These are phyloP conservation scores for Grammomys dolichurus DNA, from an alignment of 2,113 vertebrate genomes.

Conservation along the genomic window DNA sequence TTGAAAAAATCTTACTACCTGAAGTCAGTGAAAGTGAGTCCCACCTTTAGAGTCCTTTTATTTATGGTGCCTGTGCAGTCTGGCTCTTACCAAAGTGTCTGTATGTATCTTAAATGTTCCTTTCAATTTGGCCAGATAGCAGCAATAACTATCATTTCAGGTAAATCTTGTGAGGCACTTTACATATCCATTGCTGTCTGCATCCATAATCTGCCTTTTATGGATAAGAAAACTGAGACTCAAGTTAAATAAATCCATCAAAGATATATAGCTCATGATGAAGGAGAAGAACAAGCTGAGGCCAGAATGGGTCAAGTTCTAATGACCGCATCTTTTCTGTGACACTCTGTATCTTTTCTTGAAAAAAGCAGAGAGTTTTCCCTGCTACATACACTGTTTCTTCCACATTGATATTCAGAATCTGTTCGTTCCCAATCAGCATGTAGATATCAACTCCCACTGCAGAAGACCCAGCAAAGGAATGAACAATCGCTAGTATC, in stretches of 20 bases:
- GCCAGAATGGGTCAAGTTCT: not conserved
- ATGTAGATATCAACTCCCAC: not conserved
- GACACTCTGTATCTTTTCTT: not conserved
- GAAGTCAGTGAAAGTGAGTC: not conserved
- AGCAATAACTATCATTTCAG: not conserved
- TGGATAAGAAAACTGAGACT: conserved; percentile 31
- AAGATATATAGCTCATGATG: not conserved
- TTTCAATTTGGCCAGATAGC: not conserved
- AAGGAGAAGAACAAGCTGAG: not conserved
- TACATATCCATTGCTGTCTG: not conserved
- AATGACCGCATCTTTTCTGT: conserved; percentile 8
- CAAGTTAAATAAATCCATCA: conserved; percentile 2
- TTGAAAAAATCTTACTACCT: not conserved
- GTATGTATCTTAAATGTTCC: conserved; percentile 16
- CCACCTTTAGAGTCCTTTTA: not conserved
- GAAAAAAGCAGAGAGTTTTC: not conserved
- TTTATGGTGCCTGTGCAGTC: not conserved
- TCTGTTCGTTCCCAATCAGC: not conserved
- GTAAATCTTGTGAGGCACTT: not conserved
- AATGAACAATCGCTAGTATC: not conserved
- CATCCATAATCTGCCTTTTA: not conserved
- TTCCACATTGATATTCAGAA: conserved; percentile 6
- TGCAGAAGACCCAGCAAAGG: conserved; percentile 32
- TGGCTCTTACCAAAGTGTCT: not conserved
- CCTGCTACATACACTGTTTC: not conserved